Evolutionary conservation across 2,888 invertebrate genomes (phyloP), one percentile per base, ranked within the genome.

Genomic region (Luperina testacea): DNA sequence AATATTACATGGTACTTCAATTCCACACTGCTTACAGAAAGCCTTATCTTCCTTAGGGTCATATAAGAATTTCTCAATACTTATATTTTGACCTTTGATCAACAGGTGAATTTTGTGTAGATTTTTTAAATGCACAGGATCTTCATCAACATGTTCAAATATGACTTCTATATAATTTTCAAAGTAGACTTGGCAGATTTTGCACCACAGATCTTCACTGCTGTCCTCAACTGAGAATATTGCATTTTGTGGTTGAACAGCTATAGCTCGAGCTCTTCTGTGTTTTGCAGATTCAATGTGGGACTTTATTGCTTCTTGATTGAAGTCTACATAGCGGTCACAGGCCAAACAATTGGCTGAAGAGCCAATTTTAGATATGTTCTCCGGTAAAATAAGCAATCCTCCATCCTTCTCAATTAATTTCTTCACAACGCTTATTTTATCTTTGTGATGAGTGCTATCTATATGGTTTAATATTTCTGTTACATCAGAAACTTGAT

Each of bases 181-280:
- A 75, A 94, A 91, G 77, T 91, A 94, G 17, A 87, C 82, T 83
- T 92, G 89, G 71, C 94, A 95, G 20, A 95, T 87, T 89, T 94
- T 95, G 74, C 94, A 95, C 93, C 92, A 94, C 9, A 94, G 77
- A 45, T 92, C 91, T n/a, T 90, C 86, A 69, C 90, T 85, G 59
- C 77, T 88, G n/a, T 89, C 90, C 75, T 92, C 91, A 0, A 94
- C 92, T 27, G 93, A 92, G 81, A 94, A 93, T 87, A 95, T 93
- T 1, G 92, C 94, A 80, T 95, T 94, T 48, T 90, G 84, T 15
- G 94, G 93, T 80, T 94, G 94, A 2, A 94, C 88, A 24, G 89
- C 91, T 82, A 94, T 92, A 3, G 93, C 87, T 59, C 91, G 87
- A 20, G 91, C 92, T 86, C 91, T 85, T 81, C 71, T 88, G 74